phyloP scores from a whole-genome alignment of 2,888 invertebrate genomes.

The Dicranocentrus wangi region DNA sequence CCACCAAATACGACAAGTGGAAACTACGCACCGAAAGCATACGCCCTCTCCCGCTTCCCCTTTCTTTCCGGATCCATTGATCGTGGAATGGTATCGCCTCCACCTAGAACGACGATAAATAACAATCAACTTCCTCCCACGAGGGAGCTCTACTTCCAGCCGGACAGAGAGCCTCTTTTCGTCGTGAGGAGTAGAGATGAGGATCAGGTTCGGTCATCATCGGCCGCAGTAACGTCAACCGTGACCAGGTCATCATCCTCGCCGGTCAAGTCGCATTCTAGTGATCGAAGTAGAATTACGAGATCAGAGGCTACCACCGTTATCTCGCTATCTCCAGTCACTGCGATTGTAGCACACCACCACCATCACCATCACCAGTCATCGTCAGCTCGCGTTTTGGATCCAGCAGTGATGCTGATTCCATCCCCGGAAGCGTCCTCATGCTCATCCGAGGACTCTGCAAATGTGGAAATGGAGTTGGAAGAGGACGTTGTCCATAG shows the following conservation, averaged over 20 bases:
- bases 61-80: conserved; percentile 45
- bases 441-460: conserved; percentile 52
- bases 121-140: conserved; percentile 52
- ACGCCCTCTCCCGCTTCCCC: conserved; percentile 46
- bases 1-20: conserved; percentile 30
- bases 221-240: conserved; percentile 11
- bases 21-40: conserved; percentile 51
- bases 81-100: conserved; percentile 34
- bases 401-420: conserved; percentile 30
- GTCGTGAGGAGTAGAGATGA: conserved; percentile 26
- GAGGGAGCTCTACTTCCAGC: conserved; percentile 40
- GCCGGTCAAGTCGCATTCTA: not conserved
- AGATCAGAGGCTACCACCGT: not conserved
- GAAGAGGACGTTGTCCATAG: conserved; percentile 35
- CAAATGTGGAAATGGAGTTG: conserved; percentile 39
- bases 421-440: conserved; percentile 58
- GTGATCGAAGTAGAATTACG: not conserved
- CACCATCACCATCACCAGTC: not conserved
- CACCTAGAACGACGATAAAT: conserved; percentile 47
- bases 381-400: conserved; percentile 14
- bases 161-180: conserved; percentile 44
- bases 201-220: not conserved
- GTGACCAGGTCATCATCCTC: not conserved
- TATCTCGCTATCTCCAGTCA: not conserved
- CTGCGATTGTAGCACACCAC: not conserved